Conservation (phyloP, 2,797 vertebrate species). For the Eidolon dupreanum region DNA sequence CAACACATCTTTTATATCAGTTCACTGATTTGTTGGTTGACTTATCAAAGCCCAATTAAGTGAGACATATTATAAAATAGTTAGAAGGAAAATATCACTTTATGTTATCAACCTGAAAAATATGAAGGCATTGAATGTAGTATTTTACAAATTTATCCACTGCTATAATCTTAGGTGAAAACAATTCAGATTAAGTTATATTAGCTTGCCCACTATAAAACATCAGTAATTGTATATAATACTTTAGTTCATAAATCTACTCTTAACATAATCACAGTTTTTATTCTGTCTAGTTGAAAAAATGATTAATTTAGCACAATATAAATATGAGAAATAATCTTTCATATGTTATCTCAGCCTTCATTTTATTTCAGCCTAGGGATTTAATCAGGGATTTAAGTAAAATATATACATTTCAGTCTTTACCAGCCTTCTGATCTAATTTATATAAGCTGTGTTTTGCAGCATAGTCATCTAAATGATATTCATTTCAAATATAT, state of each 20-base stretch:
- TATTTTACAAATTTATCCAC: background rate
- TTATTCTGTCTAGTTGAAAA: slow-evolving; percentile 15
- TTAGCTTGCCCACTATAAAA: background rate
- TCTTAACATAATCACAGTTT: slow-evolving; percentile 44
- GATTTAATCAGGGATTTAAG: background rate
- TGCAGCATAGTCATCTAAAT: background rate
- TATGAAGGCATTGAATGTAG: background rate
- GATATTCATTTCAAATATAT: background rate
- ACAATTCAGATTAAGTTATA: slow-evolving; percentile 1
- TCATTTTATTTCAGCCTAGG: background rate
- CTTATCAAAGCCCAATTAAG: background rate
- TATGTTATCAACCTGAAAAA: background rate
- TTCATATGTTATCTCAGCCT: background rate
- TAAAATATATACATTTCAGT: slow-evolving; percentile 4
- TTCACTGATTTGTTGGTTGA: slow-evolving; percentile 18
- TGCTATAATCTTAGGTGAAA: background rate
- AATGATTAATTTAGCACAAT: slow-evolving; percentile 1
- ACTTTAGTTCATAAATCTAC: background rate
- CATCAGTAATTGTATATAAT: background rate
- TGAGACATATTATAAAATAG: slow-evolving; percentile 14
- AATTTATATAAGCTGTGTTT: background rate
- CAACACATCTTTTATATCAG: background rate
- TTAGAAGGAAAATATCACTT: slow-evolving; percentile 12
- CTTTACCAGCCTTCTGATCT: background rate
- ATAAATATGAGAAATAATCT: background rate